Evolutionary conservation across 2,888 invertebrate genomes (phyloP).

Genomic region (Polyommatus iphigenia): DNA sequence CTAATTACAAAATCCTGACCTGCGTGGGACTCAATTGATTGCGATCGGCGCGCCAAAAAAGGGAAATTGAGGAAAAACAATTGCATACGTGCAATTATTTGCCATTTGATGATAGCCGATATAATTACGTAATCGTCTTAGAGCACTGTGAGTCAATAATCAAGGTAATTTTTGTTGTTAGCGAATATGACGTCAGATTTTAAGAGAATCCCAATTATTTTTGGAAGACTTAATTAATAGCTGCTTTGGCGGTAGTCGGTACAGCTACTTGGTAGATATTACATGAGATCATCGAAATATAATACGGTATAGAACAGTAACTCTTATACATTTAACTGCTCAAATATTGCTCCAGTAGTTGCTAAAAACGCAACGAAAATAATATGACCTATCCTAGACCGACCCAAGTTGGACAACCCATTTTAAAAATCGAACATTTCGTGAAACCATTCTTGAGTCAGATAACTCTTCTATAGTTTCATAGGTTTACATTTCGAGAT

Average conservation of each 20-base stretch:
- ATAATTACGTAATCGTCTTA: background rate
- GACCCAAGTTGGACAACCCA: too few species aligned
- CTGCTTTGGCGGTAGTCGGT: background rate
- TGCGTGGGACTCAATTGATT: background rate
- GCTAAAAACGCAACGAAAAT: background rate
- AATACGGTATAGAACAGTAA: background rate
- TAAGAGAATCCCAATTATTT: background rate
- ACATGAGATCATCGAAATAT: background rate
- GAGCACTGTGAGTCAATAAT: conserved; percentile 1
- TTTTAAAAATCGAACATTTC: too few species aligned
- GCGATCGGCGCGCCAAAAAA: conserved; percentile 9
- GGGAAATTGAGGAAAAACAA: conserved; percentile 16
- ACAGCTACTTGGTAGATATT: background rate
- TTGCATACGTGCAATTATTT: conserved; percentile 28
- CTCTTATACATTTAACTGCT: background rate
- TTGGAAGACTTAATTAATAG: background rate
- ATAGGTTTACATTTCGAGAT: too few species aligned
- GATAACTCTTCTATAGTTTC: too few species aligned
- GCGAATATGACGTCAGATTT: conserved; percentile 3
- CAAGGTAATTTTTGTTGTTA: background rate
- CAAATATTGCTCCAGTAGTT: background rate
- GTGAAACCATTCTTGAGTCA: too few species aligned
- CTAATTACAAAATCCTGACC: background rate
- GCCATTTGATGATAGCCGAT: conserved; percentile 4
- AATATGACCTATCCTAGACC: background rate